phyloP scores from a whole-genome alignment of 2,113 vertebrate species.

The Bostrychus sinensis region DNA sequence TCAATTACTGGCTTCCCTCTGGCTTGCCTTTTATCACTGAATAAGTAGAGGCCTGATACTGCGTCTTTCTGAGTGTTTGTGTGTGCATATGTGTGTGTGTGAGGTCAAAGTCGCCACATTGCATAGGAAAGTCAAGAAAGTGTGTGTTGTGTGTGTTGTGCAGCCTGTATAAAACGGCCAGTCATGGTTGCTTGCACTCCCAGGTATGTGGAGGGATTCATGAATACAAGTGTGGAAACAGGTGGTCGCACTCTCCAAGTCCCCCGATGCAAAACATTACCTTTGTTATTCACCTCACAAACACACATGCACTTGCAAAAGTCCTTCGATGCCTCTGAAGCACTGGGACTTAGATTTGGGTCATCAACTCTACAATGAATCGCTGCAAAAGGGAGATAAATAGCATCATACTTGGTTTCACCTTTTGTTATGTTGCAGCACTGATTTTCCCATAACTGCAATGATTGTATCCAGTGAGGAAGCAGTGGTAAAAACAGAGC shows the following conservation, averaged over 20 bases:
- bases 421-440: constrained; percentile 32
- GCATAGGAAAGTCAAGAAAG: constrained; percentile 31
- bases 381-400: constrained; percentile 40
- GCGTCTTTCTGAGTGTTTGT: constrained; percentile 37
- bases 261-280: constrained; percentile 20
- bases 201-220: constrained; percentile 12
- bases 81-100: constrained; percentile 11
- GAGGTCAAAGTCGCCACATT: constrained; percentile 32
- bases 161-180: constrained; percentile 21
- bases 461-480: constrained; percentile 4
- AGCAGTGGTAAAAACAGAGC: constrained; percentile 13
- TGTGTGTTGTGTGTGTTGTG: constrained; percentile 6
- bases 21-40: constrained; percentile 68
- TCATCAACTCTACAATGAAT: constrained; percentile 43
- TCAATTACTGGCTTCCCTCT: constrained; percentile 72
- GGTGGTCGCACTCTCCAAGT: constrained; percentile 3
- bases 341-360: constrained; percentile 26
- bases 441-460: constrained; percentile 22
- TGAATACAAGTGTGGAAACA: constrained; percentile 12
- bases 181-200: constrained; percentile 5
- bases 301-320: constrained; percentile 11
- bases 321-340: constrained; percentile 16
- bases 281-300: constrained; percentile 8
- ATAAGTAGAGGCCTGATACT: constrained; percentile 58
- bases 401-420: constrained; percentile 32